Conservation (phyloP, 2,113 vertebrate genomes). For the Dicrurus megarhynchus region DNA sequence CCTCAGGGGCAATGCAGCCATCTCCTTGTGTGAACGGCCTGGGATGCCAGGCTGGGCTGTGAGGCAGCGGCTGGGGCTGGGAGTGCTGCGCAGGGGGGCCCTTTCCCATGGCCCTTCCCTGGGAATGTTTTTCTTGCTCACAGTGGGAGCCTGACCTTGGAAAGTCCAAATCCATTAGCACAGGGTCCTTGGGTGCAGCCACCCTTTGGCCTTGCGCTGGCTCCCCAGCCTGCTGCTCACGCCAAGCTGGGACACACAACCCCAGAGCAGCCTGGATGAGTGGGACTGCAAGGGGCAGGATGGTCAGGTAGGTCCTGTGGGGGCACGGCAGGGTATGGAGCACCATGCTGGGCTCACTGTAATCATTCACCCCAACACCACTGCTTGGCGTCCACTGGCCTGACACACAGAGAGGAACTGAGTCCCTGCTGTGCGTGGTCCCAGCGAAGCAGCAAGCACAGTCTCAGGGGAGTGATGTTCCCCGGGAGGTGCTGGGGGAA, state of each 20-base stretch:
- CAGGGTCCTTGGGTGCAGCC: background rate
- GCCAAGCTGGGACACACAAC: accelerated
- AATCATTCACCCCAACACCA: background rate
- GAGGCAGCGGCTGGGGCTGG: background rate
- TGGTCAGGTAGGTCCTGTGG: background rate
- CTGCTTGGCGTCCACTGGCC: accelerated
- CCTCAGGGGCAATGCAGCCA: background rate
- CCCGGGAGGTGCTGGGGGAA: background rate
- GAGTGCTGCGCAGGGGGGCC: background rate
- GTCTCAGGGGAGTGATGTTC: background rate
- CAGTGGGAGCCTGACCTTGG: constrained; percentile 38
- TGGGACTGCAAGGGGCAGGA: background rate
- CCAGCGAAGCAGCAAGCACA: accelerated
- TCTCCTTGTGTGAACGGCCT: background rate
- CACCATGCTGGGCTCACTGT: background rate
- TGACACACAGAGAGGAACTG: accelerated
- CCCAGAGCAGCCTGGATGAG: background rate
- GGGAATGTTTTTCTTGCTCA: constrained; percentile 47
- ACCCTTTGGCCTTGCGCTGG: accelerated
- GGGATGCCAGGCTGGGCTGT: constrained; percentile 20
- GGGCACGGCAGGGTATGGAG: accelerated
- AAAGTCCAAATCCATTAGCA: background rate
- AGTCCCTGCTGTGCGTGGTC: accelerated
- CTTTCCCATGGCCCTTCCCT: constrained; percentile 51
- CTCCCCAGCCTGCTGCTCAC: background rate